Conservation (phyloP, 1,140 invertebrate genomes). For the Nasonia vitripennis region DNA sequence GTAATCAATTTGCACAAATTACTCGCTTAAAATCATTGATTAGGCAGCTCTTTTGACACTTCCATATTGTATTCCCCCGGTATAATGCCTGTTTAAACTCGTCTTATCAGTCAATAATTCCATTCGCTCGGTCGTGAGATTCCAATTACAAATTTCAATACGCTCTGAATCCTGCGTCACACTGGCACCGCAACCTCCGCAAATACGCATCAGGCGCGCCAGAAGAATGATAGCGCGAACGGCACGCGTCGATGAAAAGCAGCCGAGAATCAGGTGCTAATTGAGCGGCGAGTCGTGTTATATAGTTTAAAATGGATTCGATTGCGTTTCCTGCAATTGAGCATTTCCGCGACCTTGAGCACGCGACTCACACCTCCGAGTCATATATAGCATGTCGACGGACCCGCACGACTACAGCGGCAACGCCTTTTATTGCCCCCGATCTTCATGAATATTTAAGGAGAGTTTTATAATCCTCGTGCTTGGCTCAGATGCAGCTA, state of each 20-base stretch:
- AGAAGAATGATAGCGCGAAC: not conserved
- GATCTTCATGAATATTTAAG: constrained; percentile 38
- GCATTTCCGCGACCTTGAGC: not conserved
- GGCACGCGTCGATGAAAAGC: not conserved
- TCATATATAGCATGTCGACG: too few species aligned
- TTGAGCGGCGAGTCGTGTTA: not conserved
- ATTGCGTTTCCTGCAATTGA: not conserved
- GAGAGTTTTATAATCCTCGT: constrained; percentile 11
- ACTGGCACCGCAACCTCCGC: too few species aligned
- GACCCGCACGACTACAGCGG: not conserved
- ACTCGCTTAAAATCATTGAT: too few species aligned
- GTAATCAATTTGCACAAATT: too few species aligned
- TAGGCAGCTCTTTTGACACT: too few species aligned
- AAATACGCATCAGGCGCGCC: not conserved
- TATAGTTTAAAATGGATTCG: too few species aligned
- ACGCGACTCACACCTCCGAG: not conserved
- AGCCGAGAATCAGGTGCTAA: not conserved
- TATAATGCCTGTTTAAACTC: too few species aligned
- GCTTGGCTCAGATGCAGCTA: not conserved
- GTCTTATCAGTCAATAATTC: too few species aligned
- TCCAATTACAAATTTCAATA: too few species aligned
- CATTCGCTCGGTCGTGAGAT: too few species aligned
- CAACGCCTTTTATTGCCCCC: not conserved
- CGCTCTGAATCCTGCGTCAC: too few species aligned
- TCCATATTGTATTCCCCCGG: too few species aligned